phyloP scores from a whole-genome alignment of 2,888 invertebrate species.

The Thyatira batis region DNA sequence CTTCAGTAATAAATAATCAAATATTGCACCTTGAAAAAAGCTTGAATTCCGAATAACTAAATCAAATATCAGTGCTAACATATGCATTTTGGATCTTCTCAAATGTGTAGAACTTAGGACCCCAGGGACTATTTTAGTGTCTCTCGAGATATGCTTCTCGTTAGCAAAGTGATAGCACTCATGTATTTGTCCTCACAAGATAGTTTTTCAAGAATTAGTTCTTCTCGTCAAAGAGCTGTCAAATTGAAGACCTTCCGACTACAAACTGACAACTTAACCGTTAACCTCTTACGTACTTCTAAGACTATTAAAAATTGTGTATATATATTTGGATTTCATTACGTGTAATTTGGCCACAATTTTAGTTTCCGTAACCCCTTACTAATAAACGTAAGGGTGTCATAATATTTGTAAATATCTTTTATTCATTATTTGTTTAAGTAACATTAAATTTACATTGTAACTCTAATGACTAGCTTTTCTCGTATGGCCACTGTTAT shows the following conservation, averaged over 20 bases:
- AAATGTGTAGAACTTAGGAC: no score
- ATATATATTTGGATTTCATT: slow-evolving; percentile 80
- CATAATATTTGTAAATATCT: slow-evolving; percentile 74
- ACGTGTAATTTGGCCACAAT: slow-evolving; percentile 82
- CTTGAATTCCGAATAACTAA: background rate
- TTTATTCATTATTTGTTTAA: slow-evolving; percentile 45
- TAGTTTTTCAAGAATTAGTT: background rate
- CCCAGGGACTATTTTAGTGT: no score
- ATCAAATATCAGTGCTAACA: background rate
- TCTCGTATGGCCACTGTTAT: slow-evolving; percentile 76
- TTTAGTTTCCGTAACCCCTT: slow-evolving; percentile 71
- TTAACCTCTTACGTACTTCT: slow-evolving; percentile 50
- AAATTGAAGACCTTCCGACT: slow-evolving; percentile 16
- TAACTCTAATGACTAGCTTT: slow-evolving; percentile 80
- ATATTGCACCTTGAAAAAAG: background rate
- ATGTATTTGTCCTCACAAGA: background rate
- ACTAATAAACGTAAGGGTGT: slow-evolving; percentile 70
- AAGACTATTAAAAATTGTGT: slow-evolving; percentile 74
- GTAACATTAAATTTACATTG: slow-evolving; percentile 76
- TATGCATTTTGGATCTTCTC: no score
- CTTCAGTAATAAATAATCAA: background rate
- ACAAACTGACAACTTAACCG: slow-evolving; percentile 40
- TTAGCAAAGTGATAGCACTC: background rate
- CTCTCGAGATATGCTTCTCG: no score
- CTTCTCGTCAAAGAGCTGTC: background rate